phyloP scores from a whole-genome alignment of 2,797 vertebrate species.

The Chelidonichthys spinosus region DNA sequence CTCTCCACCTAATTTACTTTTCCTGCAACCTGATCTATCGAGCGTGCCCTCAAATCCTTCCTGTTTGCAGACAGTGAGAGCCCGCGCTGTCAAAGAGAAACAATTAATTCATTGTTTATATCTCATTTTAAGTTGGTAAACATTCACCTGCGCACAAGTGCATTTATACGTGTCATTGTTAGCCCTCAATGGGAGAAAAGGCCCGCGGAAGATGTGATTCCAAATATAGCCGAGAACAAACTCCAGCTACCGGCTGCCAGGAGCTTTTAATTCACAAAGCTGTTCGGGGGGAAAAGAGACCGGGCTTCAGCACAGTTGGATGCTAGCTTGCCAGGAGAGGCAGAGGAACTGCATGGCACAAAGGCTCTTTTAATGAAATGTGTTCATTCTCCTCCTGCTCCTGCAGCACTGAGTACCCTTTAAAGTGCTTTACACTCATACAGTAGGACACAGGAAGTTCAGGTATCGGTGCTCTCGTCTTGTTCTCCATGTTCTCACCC shows the following conservation, averaged over 20 bases:
- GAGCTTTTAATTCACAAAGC: conserved; percentile 51
- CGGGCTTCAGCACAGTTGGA: conserved; percentile 31
- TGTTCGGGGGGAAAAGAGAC: conserved; percentile 32
- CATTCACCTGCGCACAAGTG: conserved; percentile 18
- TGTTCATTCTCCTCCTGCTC: conserved; percentile 27
- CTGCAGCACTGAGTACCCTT: conserved; percentile 25
- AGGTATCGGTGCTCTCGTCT: not conserved
- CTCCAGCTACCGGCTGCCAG: conserved; percentile 27
- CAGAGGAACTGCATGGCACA: conserved; percentile 21
- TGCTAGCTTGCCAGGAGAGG: conserved; percentile 40
- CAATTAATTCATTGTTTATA: conserved; percentile 19
- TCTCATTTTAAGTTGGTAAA: not conserved
- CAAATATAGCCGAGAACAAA: conserved; percentile 35
- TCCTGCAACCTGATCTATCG: conserved; percentile 41
- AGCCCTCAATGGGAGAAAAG: conserved; percentile 3
- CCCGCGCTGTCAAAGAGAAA: conserved; percentile 14
- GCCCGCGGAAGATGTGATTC: conserved; percentile 30
- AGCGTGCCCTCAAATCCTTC: conserved; percentile 45
- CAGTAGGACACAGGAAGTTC: conserved; percentile 3
- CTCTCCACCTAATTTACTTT: conserved; percentile 63
- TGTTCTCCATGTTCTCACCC: conserved; percentile 10
- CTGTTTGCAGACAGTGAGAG: conserved; percentile 24
- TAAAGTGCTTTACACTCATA: not conserved
- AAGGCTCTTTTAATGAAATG: conserved; percentile 39
- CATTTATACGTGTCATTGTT: conserved; percentile 32